These are phyloP conservation scores for Drosophila arawakana DNA, from an alignment of 1,140 invertebrate genomes.

Conservation along the genomic window DNA sequence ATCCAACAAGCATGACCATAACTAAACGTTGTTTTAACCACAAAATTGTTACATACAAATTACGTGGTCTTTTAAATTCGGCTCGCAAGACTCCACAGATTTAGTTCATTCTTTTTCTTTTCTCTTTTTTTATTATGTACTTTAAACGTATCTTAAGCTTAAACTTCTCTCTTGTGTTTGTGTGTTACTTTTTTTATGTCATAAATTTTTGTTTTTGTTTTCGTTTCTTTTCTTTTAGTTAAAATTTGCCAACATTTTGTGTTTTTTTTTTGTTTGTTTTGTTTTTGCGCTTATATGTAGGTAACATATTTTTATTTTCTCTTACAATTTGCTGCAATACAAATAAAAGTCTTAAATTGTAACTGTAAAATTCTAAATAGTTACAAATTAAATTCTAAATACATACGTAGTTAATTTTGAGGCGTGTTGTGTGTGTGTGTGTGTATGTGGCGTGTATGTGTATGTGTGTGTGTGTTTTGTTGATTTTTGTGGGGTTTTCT, in stretches of 20 bases:
- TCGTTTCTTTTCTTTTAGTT: slow-evolving; percentile 54
- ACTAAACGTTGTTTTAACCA: no score
- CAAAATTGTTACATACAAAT: no score
- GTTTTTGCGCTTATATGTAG: slow-evolving; percentile 77
- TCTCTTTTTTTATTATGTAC: slow-evolving; percentile 68
- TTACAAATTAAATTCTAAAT: slow-evolving; percentile 80
- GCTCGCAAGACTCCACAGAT: no score
- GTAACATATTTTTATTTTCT: slow-evolving; percentile 77
- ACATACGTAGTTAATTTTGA: slow-evolving; percentile 76
- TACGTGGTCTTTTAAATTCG: no score
- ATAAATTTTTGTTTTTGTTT: slow-evolving; percentile 45
- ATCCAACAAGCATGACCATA: no score
- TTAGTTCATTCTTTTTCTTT: no score
- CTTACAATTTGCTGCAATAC: slow-evolving; percentile 79
- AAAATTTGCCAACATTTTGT: slow-evolving; percentile 76
- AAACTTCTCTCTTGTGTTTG: slow-evolving; percentile 65
- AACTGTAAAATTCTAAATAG: slow-evolving; percentile 80
- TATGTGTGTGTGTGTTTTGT: slow-evolving; percentile 58
- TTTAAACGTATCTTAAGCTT: slow-evolving; percentile 67
- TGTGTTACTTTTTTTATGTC: slow-evolving; percentile 59
- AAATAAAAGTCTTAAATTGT: slow-evolving; percentile 82
- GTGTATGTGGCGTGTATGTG: slow-evolving; percentile 67
- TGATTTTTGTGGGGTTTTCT: slow-evolving; percentile 20
- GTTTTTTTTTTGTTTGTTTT: slow-evolving; percentile 61
- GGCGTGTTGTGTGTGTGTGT: slow-evolving; percentile 64